A percentile compares a stretch with the other conserved stretches of the same genome.
phyloP scores from a whole-genome alignment of 2,888 invertebrate genomes.

The Listrodromus nycthemerus region DNA sequence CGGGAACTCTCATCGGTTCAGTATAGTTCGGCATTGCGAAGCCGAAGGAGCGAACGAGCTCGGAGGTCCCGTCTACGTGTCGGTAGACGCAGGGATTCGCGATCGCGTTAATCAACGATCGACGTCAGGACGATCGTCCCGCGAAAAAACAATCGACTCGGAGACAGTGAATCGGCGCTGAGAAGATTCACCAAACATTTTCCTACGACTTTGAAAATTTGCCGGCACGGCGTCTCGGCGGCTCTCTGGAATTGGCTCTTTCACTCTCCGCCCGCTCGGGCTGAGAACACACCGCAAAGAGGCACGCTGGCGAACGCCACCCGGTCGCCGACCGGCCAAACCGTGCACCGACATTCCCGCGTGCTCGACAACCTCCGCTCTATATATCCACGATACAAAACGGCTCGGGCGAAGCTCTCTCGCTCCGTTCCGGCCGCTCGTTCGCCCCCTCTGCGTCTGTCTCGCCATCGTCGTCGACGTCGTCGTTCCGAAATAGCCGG shows the following conservation, averaged over 20 bases:
- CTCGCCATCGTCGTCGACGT: constrained; percentile 45
- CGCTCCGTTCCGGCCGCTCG: constrained; percentile 8
- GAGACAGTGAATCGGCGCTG: not conserved
- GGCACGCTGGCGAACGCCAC: constrained; percentile 11
- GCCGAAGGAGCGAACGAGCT: constrained; percentile 56
- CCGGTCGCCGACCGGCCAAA: constrained; percentile 26
- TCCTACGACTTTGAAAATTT: not conserved
- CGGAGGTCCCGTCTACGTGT: not conserved
- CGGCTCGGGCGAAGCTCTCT: constrained; percentile 35
- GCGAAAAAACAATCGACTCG: not conserved
- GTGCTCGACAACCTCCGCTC: constrained; percentile 33
- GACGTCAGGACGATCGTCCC: not conserved
- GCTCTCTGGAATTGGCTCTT: not conserved
- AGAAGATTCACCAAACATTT: not conserved
- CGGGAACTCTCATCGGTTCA: constrained; percentile 63
- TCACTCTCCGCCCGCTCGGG: not conserved
- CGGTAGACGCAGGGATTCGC: not conserved
- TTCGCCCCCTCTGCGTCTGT: constrained; percentile 1
- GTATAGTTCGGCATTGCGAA: constrained; percentile 60
- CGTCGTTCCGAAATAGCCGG: constrained; percentile 72
- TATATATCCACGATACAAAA: constrained; percentile 54
- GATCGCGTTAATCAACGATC: not conserved
- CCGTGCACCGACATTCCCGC: constrained; percentile 36
- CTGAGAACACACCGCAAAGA: constrained; percentile 10
- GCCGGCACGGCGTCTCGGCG: not conserved